These are phyloP conservation scores for Daphoenositta chrysoptera DNA, from an alignment of 2,113 vertebrate species.

Conservation along the genomic window DNA sequence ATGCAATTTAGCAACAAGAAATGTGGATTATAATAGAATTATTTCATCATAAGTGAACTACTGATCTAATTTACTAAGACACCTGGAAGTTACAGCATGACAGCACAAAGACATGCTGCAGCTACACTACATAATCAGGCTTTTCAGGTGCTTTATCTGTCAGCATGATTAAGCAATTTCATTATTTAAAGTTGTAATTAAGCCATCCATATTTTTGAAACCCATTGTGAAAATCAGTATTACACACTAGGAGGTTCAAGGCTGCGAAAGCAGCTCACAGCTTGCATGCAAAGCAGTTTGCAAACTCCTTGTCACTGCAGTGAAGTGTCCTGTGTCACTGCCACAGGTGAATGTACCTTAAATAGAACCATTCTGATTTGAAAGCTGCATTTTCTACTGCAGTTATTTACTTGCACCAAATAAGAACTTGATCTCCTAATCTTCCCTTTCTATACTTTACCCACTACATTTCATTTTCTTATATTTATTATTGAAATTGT, in stretches of 20 bases:
- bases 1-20: slow-evolving; percentile 5
- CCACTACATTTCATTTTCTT: not conserved
- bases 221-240: not conserved
- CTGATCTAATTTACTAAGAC: slow-evolving; percentile 34
- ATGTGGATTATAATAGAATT: not conserved
- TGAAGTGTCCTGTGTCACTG: not conserved
- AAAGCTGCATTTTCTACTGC: not conserved
- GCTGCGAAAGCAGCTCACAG: not conserved
- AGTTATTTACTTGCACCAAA: not conserved
- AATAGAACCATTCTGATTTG: not conserved
- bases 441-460: not conserved
- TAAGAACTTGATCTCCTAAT: not conserved
- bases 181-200: slow-evolving; percentile 59
- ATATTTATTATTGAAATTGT: not conserved
- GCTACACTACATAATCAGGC: not conserved
- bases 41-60: not conserved
- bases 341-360: not conserved
- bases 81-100: slow-evolving; percentile 7
- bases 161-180: slow-evolving; percentile 43
- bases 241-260: not conserved
- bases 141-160: slow-evolving; percentile 33
- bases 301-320: not conserved
- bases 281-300: not conserved
- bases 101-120: slow-evolving; percentile 32
- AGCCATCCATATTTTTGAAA: slow-evolving; percentile 27